A percentile compares a stretch with the other conserved stretches of the same genome.
Conservation (phyloP, 2,888 invertebrate species). For the Cryptus armator region DNA sequence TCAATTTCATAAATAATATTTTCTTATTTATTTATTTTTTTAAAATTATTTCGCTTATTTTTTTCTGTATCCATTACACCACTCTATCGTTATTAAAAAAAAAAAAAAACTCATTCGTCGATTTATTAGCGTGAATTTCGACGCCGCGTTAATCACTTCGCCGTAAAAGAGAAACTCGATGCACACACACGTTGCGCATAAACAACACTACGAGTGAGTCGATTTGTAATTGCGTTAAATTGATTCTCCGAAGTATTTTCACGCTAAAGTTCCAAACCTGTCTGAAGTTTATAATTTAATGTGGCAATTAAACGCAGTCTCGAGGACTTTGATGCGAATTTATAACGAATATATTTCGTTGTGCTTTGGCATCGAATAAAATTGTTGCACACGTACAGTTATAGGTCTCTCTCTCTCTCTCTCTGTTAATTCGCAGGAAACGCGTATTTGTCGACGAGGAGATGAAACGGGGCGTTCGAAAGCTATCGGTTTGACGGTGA, state of each 20-base stretch:
- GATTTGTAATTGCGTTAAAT: background rate
- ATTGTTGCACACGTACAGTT: background rate
- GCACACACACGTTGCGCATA: background rate
- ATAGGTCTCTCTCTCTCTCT: background rate
- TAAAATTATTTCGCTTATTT: too few relatives aligned
- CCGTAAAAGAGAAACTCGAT: background rate
- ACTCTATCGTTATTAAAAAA: background rate
- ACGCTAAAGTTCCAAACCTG: background rate
- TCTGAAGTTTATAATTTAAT: background rate
- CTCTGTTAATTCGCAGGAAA: background rate
- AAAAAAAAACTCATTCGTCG: constrained; percentile 20
- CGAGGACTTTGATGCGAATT: background rate
- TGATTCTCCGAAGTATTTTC: background rate
- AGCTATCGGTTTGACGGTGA: constrained; percentile 9
- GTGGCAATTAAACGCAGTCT: background rate
- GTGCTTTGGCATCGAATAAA: background rate
- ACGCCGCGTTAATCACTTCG: background rate
- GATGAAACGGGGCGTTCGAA: constrained; percentile 38
- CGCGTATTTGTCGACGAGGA: constrained; percentile 25
- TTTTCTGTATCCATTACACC: too few relatives aligned
- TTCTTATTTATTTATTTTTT: too few relatives aligned
- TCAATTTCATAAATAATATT: too few relatives aligned
- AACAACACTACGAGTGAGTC: background rate
- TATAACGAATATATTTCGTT: background rate
- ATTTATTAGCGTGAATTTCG: background rate